These are phyloP conservation scores for Schizopygopsis malacanthus DNA, from an alignment of 2,797 vertebrate species.

Conservation along the genomic window DNA sequence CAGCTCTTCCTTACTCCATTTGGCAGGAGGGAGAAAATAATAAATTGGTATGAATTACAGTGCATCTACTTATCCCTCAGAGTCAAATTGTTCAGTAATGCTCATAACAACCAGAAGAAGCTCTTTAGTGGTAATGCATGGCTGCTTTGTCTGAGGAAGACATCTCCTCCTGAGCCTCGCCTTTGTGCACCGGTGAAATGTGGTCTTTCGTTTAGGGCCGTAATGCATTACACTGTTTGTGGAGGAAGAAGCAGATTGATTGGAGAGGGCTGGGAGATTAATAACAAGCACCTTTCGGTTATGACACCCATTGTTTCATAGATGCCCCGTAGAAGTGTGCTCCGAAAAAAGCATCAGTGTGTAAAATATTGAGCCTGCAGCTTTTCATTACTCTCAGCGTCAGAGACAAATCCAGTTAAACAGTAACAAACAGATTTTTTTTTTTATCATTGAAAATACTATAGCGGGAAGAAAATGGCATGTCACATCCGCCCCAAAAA, in stretches of 20 bases:
- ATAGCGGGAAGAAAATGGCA: constrained; percentile 75
- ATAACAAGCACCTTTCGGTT: constrained; percentile 88
- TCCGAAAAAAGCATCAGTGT: constrained; percentile 88
- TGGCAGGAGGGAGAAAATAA: constrained; percentile 53
- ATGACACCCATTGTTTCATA: constrained; percentile 94
- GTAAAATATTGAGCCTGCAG: constrained; percentile 93
- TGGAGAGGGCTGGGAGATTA: constrained; percentile 85
- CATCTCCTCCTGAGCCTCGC: constrained; percentile 74
- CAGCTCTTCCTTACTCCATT: constrained; percentile 54
- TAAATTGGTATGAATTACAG: constrained; percentile 64
- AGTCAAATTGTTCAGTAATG: constrained; percentile 64
- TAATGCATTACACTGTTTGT: constrained; percentile 78
- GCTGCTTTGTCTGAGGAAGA: constrained; percentile 74
- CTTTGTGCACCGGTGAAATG: constrained; percentile 78
- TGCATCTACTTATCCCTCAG: constrained; percentile 67
- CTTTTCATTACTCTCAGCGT: constrained; percentile 92
- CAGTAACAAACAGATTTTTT: constrained; percentile 87
- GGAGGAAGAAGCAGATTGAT: constrained; percentile 88
- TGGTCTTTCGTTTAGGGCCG: constrained; percentile 76
- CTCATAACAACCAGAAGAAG: constrained; percentile 74
- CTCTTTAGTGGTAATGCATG: constrained; percentile 69
- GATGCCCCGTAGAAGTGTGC: constrained; percentile 80
- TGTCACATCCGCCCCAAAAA: constrained; percentile 83
- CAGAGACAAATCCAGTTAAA: constrained; percentile 87
- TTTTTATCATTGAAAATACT: constrained; percentile 64